Base-by-base conservation (phyloP, 2,113 vertebrate genomes). In the Chaetodon auriga region DNA sequence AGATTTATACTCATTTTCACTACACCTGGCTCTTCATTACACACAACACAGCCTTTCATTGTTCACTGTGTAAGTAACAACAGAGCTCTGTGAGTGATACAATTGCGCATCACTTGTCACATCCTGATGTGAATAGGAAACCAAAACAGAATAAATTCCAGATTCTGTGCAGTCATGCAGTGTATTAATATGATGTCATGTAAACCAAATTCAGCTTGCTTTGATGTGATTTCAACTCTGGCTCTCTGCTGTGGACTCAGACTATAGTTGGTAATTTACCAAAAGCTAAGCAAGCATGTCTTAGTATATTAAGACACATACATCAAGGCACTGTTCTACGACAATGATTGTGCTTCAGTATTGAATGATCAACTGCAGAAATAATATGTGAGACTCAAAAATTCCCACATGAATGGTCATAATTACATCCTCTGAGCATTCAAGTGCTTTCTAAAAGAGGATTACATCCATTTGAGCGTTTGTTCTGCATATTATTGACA, bases 401-500 rank as follows among this genome's bases (percentile, higher is more conserved):
- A 71, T 25, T 11, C 21, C 35, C 53, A 38, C 15, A 19, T 60
- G 38, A 46, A 48, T 46, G 54, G 21, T 60, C 16, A 10, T 60
- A 73, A 73, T 60, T 60, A 73, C 45, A 36, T 74, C 25, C 57
- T 13, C 18, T 14, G 55, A 74, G 18, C 16, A 36, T 74, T 10
- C 12, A 6, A 36, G 3, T 60, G 55, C 25, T 61, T 46, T 48
- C n/a, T 36, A 10, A 49, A 45, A 16, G 18, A 61, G 45, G 57
- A 19, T 49, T 48, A 49, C 23, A 74, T 73, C 18, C 41, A 58
- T 45, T 9, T 11, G 14, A 49, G 70, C 0, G 5, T 73, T 60
- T 14, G 15, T 16, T 21, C 25, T 36, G 3, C 2, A 7, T n/a
- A 13, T 6, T 45, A 61, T 73, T 46, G 21, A 60, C 25, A 35